Conservation (phyloP, 1,140 invertebrate genomes). For the Eriocheir sinensis region DNA sequence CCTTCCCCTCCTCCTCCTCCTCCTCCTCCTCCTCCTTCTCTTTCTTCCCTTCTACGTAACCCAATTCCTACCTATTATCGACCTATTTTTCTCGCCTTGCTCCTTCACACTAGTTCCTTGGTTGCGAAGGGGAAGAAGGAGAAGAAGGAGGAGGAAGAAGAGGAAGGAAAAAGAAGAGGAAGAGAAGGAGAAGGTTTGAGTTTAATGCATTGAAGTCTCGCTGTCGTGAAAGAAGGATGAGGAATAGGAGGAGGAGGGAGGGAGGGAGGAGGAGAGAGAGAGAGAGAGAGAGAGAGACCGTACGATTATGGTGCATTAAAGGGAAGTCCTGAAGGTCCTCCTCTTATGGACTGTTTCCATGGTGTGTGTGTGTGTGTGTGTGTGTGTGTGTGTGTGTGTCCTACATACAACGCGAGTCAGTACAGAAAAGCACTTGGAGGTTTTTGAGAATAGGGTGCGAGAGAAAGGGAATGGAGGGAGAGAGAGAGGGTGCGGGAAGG, state of each 20-base stretch:
- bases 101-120: neutral
- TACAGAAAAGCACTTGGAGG: neutral
- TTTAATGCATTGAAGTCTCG: no score
- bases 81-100: conserved; percentile 23
- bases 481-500: neutral
- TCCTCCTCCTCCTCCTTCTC: no score
- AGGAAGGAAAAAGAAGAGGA: neutral
- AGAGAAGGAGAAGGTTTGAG: neutral
- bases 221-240: neutral
- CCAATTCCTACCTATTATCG: neutral
- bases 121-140: neutral
- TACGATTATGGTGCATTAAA: neutral
- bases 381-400: conserved; percentile 50
- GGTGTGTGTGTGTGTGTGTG: conserved; percentile 53
- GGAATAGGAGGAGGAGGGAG: neutral
- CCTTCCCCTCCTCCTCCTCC: neutral
- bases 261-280: neutral
- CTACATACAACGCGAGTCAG: neutral
- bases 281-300: neutral
- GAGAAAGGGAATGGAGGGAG: neutral
- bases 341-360: neutral
- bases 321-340: neutral
- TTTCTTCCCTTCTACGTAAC: neutral
- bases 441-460: neutral
- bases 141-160: neutral